Base-by-base conservation (phyloP, 2,888 invertebrate genomes). In the Hemaris fuciformis region DNA sequence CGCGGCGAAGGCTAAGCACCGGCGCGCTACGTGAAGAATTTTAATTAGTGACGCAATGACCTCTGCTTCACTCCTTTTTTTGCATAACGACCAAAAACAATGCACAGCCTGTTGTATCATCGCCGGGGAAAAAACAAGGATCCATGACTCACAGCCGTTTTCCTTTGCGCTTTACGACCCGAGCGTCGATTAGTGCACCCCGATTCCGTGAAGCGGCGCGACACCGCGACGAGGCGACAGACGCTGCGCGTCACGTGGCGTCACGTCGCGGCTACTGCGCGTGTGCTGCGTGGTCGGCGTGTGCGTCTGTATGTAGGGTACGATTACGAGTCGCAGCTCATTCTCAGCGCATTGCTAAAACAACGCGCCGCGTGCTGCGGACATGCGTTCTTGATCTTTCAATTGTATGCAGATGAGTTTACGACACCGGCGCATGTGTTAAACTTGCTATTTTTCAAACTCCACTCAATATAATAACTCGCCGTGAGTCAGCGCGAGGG, bases 41-140 rank as follows among this genome's bases (percentile, higher is more conserved):
- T 81, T 82, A 85, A 88, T 85, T 78, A 79, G 71, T 87, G 85
- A 88, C 84, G 87, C 83, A 86, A 85, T 81, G 81, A 83, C 81
- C 84, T 86, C 80, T 75, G 77, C 66, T 78, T 27, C 59, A 62
- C 66, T 72, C 68, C 70, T 75, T 80, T 84, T 81, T 87, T 82
- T 81, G 80, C 82, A 77, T 81, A 80, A 77, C 70, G 62, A 65
- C 70, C 71, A 80, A 82, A 82, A 82, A 82, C 78, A 81, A 84
- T 81, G 81, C 82, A 80, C 76, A 77, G 81, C 76, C 75, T 74
- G 81, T 80, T 79, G 79, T 80, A 76, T 77, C 80, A 80, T 80
- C 75, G 67, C 63, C 66, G 71, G 72, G 68, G 69, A 68, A 74
- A 74, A 72, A 68, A 62, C 58, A 60, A 62, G 67, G 64, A 64